These are phyloP conservation scores for Drosophila subobscura DNA, from an alignment of 1,140 invertebrate genomes.

Conservation along the genomic window DNA sequence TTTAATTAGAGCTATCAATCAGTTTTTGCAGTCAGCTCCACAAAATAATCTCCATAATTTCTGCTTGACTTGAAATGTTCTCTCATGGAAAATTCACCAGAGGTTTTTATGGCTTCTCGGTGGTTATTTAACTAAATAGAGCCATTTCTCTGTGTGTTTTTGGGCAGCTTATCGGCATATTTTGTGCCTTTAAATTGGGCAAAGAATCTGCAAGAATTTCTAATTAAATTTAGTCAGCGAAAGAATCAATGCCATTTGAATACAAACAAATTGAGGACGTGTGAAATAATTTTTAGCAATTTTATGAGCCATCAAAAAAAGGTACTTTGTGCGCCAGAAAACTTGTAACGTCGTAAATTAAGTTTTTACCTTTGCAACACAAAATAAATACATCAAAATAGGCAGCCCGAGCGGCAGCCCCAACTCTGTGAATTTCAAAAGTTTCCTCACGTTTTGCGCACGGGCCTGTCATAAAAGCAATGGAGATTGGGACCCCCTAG, in stretches of 20 bases:
- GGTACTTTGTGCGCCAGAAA: conserved; percentile 6
- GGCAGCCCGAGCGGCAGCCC: not conserved
- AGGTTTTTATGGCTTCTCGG: conserved; percentile 34
- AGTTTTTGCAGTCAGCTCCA: conserved; percentile 37
- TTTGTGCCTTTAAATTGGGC: not conserved
- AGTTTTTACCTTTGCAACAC: conserved; percentile 20
- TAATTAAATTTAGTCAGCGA: too few species aligned
- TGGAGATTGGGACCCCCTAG: conserved; percentile 10
- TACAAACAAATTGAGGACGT: conserved; percentile 18
- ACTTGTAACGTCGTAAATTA: conserved; percentile 28
- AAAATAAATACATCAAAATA: conserved; percentile 57
- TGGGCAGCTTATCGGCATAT: too few species aligned
- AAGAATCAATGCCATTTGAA: not conserved
- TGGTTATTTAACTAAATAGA: conserved; percentile 24
- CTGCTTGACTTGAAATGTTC: conserved; percentile 30
- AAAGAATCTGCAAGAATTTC: not conserved
- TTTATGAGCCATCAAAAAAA: conserved; percentile 9
- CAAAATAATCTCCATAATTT: conserved; percentile 63
- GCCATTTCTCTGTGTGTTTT: not conserved
- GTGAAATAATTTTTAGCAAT: not conserved
- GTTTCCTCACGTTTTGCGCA: conserved; percentile 67
- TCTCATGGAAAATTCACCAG: not conserved
- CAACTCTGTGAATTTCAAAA: conserved; percentile 36
- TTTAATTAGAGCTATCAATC: conserved; percentile 79
- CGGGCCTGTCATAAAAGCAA: conserved; percentile 64